Percentiles rank a stretch among this genome's conserved stretches.
These are phyloP conservation scores for Helarctos malayanus DNA, from an alignment of 2,797 vertebrate genomes.

Conservation along the genomic window DNA sequence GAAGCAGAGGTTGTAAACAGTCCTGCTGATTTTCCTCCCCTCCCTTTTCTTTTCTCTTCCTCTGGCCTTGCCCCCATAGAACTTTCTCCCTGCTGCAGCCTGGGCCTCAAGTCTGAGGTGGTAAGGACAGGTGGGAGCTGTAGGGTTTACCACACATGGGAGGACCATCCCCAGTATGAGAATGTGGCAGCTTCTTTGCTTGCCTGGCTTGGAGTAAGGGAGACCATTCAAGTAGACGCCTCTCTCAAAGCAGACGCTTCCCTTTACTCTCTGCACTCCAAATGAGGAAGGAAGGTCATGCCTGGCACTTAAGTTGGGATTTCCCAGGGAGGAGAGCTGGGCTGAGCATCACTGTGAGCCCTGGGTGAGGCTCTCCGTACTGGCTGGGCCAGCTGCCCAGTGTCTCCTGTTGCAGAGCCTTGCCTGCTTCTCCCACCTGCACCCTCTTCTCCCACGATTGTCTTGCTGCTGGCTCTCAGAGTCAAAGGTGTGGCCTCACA, in stretches of 20 bases:
- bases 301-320: not conserved
- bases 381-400: not conserved
- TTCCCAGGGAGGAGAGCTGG: conserved; percentile 53
- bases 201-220: not conserved
- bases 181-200: not conserved
- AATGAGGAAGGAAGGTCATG: not conserved
- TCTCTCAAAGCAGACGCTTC: not conserved
- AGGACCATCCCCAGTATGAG: not conserved
- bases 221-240: not conserved
- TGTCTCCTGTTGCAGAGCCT: not conserved
- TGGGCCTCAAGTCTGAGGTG: conserved; percentile 35
- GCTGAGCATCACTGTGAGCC: conserved; percentile 9
- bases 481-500: conserved; percentile 22
- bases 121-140: not conserved
- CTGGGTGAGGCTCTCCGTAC: not conserved
- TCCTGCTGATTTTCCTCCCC: not conserved
- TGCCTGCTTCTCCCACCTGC: not conserved
- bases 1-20: not conserved
- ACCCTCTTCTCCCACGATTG: not conserved
- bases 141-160: not conserved
- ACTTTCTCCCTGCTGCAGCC: conserved; percentile 8
- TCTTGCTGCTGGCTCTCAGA: conserved; percentile 69
- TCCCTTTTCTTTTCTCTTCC: not conserved
- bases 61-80: not conserved
- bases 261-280: not conserved